Evolutionary conservation across 2,797 vertebrate genomes (phyloP), one percentile per base, ranked within the genome.

Genomic region (Molothrus ater): DNA sequence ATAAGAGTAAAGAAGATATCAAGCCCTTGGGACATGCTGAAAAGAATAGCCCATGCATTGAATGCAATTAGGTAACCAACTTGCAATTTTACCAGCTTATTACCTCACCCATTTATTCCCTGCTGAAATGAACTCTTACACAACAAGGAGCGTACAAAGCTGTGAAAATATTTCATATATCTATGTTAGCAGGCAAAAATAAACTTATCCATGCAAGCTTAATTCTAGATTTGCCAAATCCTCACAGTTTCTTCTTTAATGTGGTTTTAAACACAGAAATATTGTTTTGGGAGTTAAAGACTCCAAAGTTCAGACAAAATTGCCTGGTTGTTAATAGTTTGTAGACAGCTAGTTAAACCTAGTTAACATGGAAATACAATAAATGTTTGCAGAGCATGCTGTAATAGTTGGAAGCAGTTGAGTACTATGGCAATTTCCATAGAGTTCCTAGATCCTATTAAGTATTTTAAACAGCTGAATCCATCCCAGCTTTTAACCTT

Each of bases 401-500:
- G 43, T 19, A 24, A 40, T n/a, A 40, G 28, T 42, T 73, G 65
- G 36, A 19, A 65, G 57, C 11, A 82, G 26, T 56, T 70, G 86
- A 40, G 25, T 22, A 75, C 24, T 24, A 24, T 10, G 13, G 34
- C 45, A 74, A 18, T 83, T 91, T 70, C 73, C 80, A 56, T 0
- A 78, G 40, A 48, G 29, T 48, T 89, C 47, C 63, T 48, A 54
- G 21, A 76, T 61, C 70, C 80, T 72, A 94, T 19, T 38, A 94
- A 84, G 43, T 74, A 42, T 61, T 92, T 89, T 42, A 81, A 93
- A 74, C 19, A 66, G 59, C 48, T 48, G 32, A 80, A 86, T 95
- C 36, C 22, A 79, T 92, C 66, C 66, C 50, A 74, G 38, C 50
- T 87, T 53, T 92, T 87, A 92, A 91, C 81, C 66, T 96, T 92